Evolutionary conservation across 2,113 vertebrate species (phyloP).

Genomic region (Pheucticus melanocephalus): DNA sequence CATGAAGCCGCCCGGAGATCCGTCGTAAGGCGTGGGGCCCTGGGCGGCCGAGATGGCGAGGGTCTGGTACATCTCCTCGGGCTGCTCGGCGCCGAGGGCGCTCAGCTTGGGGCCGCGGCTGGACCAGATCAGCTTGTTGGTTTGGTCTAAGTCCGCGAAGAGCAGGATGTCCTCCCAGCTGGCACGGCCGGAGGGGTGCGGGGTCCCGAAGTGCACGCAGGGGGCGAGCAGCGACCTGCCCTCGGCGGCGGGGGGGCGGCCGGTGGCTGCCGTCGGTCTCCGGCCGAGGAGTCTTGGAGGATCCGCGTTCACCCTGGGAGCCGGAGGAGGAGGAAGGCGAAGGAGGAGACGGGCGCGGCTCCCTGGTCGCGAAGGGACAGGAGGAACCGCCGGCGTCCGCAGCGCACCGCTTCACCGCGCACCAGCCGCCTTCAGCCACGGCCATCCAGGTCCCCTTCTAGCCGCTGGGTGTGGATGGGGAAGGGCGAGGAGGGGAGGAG

Average conservation of each 20-base stretch:
- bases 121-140: slow-evolving; percentile 89
- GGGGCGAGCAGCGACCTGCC: slow-evolving; percentile 65
- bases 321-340: slow-evolving; percentile 70
- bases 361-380: slow-evolving; percentile 77
- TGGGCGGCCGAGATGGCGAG: slow-evolving; percentile 89
- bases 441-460: slow-evolving; percentile 88
- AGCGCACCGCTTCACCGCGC: slow-evolving; percentile 88
- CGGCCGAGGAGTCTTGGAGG: slow-evolving; percentile 51
- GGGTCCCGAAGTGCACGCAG: slow-evolving; percentile 81
- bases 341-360: slow-evolving; percentile 67
- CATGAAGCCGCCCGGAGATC: slow-evolving; percentile 85
- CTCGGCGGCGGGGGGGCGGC: slow-evolving; percentile 18
- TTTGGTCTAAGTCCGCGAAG: slow-evolving; percentile 92
- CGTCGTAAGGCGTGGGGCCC: slow-evolving; percentile 85
- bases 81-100: slow-evolving; percentile 72
- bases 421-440: slow-evolving; percentile 93
- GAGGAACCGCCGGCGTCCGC: slow-evolving; percentile 80
- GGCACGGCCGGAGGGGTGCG: slow-evolving; percentile 68
- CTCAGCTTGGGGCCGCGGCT: slow-evolving; percentile 85
- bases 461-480: slow-evolving; percentile 42
- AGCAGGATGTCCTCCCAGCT: slow-evolving; percentile 88
- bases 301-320: slow-evolving; percentile 61
- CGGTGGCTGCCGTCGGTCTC: slow-evolving; percentile 56
- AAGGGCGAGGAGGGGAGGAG: background rate
- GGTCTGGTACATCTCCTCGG: slow-evolving; percentile 95